Conservation (phyloP, 2,113 vertebrate genomes). For the Alouatta palliata region DNA sequence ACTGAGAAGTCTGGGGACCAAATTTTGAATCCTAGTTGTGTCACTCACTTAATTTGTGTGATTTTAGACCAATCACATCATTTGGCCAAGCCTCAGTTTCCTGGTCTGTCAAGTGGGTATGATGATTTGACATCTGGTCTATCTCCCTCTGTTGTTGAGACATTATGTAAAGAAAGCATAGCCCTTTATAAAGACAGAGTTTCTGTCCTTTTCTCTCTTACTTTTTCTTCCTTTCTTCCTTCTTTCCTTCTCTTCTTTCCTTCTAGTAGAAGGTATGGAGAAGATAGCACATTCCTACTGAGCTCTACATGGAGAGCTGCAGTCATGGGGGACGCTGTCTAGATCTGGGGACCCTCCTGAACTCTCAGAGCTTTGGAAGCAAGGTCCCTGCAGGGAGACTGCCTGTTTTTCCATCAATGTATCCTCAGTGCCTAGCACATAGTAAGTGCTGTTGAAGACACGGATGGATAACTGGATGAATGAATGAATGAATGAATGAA, state of each 20-base stretch:
- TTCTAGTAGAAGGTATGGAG: not conserved
- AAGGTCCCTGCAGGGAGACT: not conserved
- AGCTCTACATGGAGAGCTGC: not conserved
- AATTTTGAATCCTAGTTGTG: not conserved
- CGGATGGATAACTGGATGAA: not conserved
- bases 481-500: not conserved
- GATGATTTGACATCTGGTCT: not conserved
- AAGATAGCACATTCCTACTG: accelerated
- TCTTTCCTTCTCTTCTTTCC: too few species aligned
- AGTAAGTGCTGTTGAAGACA: not conserved
- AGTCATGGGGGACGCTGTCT: accelerated
- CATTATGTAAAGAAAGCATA: not conserved
- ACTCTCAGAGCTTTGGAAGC: not conserved
- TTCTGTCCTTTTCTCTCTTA: not conserved
- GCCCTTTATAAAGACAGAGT: not conserved
- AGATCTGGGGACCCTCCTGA: not conserved
- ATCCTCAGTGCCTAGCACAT: not conserved
- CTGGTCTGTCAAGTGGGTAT: not conserved
- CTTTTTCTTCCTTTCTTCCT: too few species aligned
- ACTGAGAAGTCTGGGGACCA: not conserved
- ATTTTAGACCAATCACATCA: not conserved
- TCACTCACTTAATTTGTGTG: not conserved
- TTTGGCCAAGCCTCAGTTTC: not conserved
- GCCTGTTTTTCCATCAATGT: not conserved
- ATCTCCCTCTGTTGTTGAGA: not conserved